phyloP scores from a whole-genome alignment of 37 sponge, comb jelly and placozoan genomes.

The Ianthella basta region DNA sequence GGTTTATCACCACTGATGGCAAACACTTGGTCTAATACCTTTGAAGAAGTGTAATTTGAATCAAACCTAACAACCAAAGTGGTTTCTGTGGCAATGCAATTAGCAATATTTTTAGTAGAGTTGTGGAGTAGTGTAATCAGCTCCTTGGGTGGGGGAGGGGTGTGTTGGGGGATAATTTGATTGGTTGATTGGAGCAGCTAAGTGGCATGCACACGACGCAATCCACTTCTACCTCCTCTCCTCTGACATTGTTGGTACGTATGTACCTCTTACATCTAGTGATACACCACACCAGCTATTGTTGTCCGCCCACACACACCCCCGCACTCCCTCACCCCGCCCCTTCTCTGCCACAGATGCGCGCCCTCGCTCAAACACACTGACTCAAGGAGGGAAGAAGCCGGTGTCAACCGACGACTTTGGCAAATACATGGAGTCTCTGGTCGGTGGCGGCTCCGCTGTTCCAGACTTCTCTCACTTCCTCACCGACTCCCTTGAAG shows the following conservation, averaged over 20 bases:
- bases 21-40: too few relatives aligned
- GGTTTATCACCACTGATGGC: too few relatives aligned
- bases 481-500: conserved; percentile 35
- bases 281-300: neutral
- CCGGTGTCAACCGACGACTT: conserved; percentile 71
- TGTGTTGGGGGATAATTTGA: too few relatives aligned
- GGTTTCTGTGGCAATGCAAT: too few relatives aligned
- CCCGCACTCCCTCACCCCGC: neutral
- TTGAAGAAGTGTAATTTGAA: too few relatives aligned
- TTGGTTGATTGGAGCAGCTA: too few relatives aligned
- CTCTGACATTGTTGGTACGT: conserved; percentile 3
- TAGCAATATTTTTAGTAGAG: too few relatives aligned
- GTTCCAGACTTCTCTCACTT: conserved; percentile 51
- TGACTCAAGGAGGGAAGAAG: conserved; percentile 26
- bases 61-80: too few relatives aligned
- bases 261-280: neutral
- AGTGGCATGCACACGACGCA: too few relatives aligned
- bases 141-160: too few relatives aligned
- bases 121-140: too few relatives aligned
- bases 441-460: neutral
- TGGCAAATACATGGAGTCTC: conserved; percentile 50
- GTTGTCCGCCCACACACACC: neutral
- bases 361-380: neutral
- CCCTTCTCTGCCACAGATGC: neutral
- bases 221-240: too few relatives aligned